Conservation (phyloP, 2,888 invertebrate species). For the Mactromeris polynyma region DNA sequence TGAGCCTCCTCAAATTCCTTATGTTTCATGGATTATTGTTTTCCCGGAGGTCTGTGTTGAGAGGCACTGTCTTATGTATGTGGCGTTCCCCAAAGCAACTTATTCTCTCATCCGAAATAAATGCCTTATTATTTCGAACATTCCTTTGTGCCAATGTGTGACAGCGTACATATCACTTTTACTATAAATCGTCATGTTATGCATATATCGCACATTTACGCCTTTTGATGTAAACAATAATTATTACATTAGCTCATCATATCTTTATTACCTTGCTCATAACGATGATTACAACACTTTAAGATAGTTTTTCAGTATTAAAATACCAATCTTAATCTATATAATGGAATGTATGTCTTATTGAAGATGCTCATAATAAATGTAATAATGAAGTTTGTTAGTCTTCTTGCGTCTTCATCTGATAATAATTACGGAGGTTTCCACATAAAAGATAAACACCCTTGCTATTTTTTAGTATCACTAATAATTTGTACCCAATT, state of each 20-base stretch:
- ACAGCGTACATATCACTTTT: no score
- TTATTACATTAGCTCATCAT: neutral
- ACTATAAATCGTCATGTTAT: neutral
- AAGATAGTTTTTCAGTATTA: neutral
- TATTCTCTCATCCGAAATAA: no score
- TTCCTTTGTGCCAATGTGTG: no score
- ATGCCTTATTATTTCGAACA: no score
- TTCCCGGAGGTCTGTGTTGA: no score
- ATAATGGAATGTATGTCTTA: no score
- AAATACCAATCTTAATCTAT: neutral
- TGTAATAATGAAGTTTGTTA: no score
- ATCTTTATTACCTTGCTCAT: neutral
- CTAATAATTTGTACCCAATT: neutral
- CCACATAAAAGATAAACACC: neutral
- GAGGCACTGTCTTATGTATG: no score
- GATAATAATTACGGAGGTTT: neutral
- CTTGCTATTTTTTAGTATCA: neutral
- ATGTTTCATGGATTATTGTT: no score
- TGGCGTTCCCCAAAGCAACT: no score
- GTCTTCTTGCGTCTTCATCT: neutral
- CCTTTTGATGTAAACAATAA: neutral
- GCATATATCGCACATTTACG: neutral
- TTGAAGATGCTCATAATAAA: no score
- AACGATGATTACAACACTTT: neutral
- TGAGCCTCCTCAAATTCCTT: no score